These are phyloP conservation scores for Salticus scenicus DNA, from an alignment of 2,888 invertebrate species.

Conservation along the genomic window DNA sequence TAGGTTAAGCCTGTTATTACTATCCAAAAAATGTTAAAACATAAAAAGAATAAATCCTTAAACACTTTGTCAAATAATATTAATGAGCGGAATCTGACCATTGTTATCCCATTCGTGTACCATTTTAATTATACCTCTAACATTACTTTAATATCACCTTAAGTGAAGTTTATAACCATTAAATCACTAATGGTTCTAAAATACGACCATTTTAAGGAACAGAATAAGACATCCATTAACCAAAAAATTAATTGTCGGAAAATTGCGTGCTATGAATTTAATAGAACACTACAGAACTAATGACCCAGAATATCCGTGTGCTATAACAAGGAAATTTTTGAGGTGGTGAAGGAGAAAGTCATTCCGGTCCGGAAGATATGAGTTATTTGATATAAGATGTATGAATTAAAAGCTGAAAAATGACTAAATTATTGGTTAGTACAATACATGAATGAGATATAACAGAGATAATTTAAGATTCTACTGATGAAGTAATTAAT, in stretches of 20 bases:
- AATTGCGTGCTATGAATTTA: slow-evolving; percentile 5
- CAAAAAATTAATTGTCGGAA: background rate
- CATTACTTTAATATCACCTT: background rate
- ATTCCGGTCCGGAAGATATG: slow-evolving; percentile 7
- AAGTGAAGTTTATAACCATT: background rate
- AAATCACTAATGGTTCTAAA: background rate
- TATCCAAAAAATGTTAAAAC: no score
- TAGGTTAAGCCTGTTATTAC: no score
- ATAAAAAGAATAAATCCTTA: no score
- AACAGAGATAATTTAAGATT: no score
- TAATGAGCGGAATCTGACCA: background rate
- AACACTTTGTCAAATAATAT: no score
- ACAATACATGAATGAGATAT: no score
- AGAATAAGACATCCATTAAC: background rate
- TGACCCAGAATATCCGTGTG: background rate
- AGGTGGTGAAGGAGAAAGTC: background rate
- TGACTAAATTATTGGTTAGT: background rate
- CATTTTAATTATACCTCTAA: background rate
- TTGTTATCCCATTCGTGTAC: background rate
- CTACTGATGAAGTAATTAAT: no score
- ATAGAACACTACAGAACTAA: background rate
- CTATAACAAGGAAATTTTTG: background rate
- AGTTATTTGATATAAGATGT: background rate
- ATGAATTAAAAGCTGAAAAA: background rate
- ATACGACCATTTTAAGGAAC: background rate